phyloP scores from a whole-genome alignment of 2,888 invertebrate genomes.

The Megalurothrips usitatus region DNA sequence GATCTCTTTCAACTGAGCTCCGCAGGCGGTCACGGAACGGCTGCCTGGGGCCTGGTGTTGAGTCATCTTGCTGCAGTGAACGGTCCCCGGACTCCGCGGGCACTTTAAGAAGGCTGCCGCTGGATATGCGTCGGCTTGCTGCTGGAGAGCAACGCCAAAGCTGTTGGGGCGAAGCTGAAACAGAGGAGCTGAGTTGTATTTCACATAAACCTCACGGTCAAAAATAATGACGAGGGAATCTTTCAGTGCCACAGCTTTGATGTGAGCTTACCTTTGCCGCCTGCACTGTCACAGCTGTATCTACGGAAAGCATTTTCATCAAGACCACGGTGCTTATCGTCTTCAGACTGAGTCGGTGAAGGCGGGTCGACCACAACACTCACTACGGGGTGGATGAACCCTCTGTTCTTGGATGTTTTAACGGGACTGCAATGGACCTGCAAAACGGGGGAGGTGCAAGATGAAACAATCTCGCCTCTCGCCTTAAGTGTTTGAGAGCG shows the following conservation, averaged over 20 bases:
- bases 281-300: constrained; percentile 44
- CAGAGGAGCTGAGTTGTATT: constrained; percentile 37
- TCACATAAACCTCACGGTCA: neutral
- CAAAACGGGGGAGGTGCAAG: neutral
- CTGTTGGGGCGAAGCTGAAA: constrained; percentile 44
- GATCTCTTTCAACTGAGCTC: neutral
- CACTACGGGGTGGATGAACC: neutral
- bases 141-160: constrained; percentile 69
- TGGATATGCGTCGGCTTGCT: constrained; percentile 83
- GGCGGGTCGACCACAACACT: constrained; percentile 68
- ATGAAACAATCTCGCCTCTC: neutral
- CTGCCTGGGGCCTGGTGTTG: neutral
- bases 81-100: constrained; percentile 43
- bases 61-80: neutral
- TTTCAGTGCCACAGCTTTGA: neutral
- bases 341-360: constrained; percentile 58
- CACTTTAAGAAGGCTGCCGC: constrained; percentile 75
- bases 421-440: neutral
- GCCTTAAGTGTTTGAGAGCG: neutral
- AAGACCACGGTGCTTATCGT: constrained; percentile 31
- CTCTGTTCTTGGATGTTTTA: constrained; percentile 35
- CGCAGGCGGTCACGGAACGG: neutral
- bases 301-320: constrained; percentile 39
- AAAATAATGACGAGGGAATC: constrained; percentile 28
- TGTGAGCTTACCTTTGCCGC: constrained; percentile 44